Percentiles rank a stretch among this genome's conserved stretches.
Evolutionary conservation across 2,797 vertebrate species (phyloP).

Genomic region (Chelonia mydas): DNA sequence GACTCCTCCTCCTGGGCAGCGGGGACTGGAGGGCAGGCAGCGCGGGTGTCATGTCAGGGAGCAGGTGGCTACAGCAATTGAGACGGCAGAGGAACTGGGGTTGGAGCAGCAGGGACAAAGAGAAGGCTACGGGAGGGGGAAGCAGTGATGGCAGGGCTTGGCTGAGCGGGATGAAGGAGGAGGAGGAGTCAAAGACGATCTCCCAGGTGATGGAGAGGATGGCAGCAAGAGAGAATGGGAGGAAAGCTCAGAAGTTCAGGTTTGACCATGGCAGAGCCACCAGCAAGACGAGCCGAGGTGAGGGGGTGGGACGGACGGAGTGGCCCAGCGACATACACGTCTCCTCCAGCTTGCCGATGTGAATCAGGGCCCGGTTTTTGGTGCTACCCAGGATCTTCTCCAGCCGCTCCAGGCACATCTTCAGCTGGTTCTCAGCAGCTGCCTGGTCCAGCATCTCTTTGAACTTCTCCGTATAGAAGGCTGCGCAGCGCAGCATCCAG

Average conservation of each 20-base stretch:
- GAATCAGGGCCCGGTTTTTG: slow-evolving; percentile 95
- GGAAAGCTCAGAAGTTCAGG: not conserved
- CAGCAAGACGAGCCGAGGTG: not conserved
- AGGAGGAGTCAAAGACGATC: slow-evolving; percentile 49
- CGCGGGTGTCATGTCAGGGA: slow-evolving; percentile 36
- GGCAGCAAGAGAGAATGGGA: not conserved
- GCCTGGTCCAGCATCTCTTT: slow-evolving; percentile 84
- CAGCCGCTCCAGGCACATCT: slow-evolving; percentile 90
- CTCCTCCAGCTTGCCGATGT: slow-evolving; percentile 96
- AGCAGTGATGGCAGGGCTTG: not conserved
- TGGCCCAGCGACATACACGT: slow-evolving; percentile 80
- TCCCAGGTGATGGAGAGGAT: not conserved
- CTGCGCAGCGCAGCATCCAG: slow-evolving; percentile 94
- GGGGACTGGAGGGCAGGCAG: slow-evolving; percentile 36
- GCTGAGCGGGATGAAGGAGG: not conserved
- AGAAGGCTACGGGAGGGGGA: slow-evolving; percentile 47
- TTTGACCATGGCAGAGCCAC: not conserved
- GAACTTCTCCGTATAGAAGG: slow-evolving; percentile 89
- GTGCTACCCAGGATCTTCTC: slow-evolving; percentile 86
- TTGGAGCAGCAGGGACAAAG: slow-evolving; percentile 53
- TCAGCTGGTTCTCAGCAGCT: slow-evolving; percentile 86
- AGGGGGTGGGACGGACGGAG: not conserved
- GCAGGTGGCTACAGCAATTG: slow-evolving; percentile 19
- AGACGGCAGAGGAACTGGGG: slow-evolving; percentile 59
- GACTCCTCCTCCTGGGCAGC: slow-evolving; percentile 32